Conservation (phyloP, 2,113 vertebrate genomes). For the Colinus virginianus region DNA sequence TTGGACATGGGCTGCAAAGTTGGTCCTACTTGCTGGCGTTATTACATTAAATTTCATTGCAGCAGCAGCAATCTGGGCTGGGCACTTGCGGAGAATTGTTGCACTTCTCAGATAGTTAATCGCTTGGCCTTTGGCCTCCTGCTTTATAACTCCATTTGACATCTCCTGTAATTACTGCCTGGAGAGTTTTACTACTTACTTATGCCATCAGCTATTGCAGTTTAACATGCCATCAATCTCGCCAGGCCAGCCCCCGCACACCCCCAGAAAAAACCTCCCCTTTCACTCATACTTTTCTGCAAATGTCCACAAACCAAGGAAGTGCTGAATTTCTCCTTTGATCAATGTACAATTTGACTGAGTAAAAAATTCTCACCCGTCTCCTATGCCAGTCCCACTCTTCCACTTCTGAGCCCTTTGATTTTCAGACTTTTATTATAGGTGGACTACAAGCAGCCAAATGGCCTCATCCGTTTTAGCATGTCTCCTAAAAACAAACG, state of each 20-base stretch:
- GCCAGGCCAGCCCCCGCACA: neutral
- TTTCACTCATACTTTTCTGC: neutral
- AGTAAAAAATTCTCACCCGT: neutral
- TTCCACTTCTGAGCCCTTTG: neutral
- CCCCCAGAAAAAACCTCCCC: neutral
- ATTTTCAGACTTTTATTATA: conserved; percentile 30
- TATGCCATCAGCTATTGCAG: neutral
- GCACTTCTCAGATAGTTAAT: conserved; percentile 34
- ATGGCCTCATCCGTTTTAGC: neutral
- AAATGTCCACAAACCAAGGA: neutral
- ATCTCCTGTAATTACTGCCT: conserved; percentile 16
- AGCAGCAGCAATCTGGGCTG: neutral
- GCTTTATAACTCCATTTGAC: conserved; percentile 46
- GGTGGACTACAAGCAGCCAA: neutral
- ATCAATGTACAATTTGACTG: neutral
- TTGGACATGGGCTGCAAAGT: neutral
- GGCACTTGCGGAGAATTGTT: conserved; percentile 46
- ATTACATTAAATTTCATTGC: conserved; percentile 14
- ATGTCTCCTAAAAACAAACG: conserved; percentile 39
- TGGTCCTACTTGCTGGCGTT: neutral
- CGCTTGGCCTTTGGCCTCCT: conserved; percentile 46
- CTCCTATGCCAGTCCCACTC: neutral
- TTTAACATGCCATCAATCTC: neutral
- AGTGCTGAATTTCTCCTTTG: neutral
- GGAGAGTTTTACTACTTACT: conserved; percentile 64